Conservation (phyloP, 2,888 invertebrate genomes). For the Machimus atricapillus region DNA sequence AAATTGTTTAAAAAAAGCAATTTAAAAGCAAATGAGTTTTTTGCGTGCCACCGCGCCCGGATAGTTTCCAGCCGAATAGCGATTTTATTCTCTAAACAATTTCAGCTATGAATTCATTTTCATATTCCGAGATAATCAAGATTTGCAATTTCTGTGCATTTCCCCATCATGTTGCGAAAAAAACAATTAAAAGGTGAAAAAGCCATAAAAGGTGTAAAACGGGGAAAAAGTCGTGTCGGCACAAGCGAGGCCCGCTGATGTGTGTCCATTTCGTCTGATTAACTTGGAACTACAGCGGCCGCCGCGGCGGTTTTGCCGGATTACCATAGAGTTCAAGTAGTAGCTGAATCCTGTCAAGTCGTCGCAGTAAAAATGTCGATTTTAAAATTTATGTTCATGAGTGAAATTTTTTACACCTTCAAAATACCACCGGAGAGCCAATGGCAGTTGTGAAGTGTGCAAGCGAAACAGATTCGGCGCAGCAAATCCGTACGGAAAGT, state of each 20-base stretch:
- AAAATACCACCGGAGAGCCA: conserved; percentile 7
- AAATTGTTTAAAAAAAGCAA: conserved; percentile 32
- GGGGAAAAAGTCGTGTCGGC: neutral
- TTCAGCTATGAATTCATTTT: conserved; percentile 30
- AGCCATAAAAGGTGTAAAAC: neutral
- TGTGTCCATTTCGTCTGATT: conserved; percentile 26
- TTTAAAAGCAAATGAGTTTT: conserved; percentile 35
- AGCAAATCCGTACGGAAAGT: neutral
- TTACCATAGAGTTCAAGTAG: conserved; percentile 40
- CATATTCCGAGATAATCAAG: conserved; percentile 16
- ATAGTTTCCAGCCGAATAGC: conserved; percentile 5
- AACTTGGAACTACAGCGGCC: conserved; percentile 7
- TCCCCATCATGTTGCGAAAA: neutral
- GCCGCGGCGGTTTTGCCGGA: neutral
- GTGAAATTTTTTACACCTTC: conserved; percentile 42
- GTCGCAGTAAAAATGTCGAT: conserved; percentile 44
- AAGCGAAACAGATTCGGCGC: neutral
- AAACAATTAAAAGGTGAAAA: conserved; percentile 18
- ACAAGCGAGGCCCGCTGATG: neutral
- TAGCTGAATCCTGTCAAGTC: conserved; percentile 45
- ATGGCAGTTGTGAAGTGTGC: neutral
- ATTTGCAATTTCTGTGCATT: conserved; percentile 20
- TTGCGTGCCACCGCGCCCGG: neutral
- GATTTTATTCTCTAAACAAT: conserved; percentile 29
- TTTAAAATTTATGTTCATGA: conserved; percentile 42